Percentiles rank a stretch among this genome's conserved stretches.
Evolutionary conservation across 2,797 vertebrate species (phyloP).

Genomic region (Serranus cabrilla): DNA sequence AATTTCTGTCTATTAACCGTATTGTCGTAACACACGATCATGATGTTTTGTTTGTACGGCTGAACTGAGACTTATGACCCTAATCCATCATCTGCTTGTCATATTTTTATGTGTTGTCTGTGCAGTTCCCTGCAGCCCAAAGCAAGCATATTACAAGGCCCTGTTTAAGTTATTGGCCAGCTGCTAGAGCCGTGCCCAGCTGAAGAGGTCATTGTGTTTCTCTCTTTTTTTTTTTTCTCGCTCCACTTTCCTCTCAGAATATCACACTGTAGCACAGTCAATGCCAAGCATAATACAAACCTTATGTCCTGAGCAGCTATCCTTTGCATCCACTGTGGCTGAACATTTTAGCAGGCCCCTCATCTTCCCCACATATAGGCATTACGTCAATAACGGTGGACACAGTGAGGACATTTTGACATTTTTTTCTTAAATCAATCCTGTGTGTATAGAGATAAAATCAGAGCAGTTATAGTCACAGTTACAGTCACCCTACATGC

Average conservation of each 20-base stretch:
- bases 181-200: slow-evolving; percentile 88
- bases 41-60: slow-evolving; percentile 91
- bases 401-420: slow-evolving; percentile 21
- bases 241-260: slow-evolving; percentile 82
- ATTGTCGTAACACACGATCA: slow-evolving; percentile 89
- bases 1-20: slow-evolving; percentile 87
- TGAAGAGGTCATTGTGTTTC: slow-evolving; percentile 91
- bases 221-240: slow-evolving; percentile 55
- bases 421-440: background rate
- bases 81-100: slow-evolving; percentile 92
- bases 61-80: slow-evolving; percentile 91
- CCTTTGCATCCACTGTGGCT: slow-evolving; percentile 82
- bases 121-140: slow-evolving; percentile 84
- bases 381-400: slow-evolving; percentile 30
- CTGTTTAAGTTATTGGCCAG: slow-evolving; percentile 92
- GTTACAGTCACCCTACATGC: background rate
- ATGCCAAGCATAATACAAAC: slow-evolving; percentile 90
- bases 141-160: slow-evolving; percentile 88
- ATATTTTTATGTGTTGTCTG: slow-evolving; percentile 90
- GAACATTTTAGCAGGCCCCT: slow-evolving; percentile 88
- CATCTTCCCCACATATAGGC: slow-evolving; percentile 55
- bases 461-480: slow-evolving; percentile 7
- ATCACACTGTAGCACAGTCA: slow-evolving; percentile 82
- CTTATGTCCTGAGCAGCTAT: slow-evolving; percentile 86
- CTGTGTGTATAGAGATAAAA: background rate